Evolutionary conservation across 2,888 invertebrate species (phyloP).

Genomic region (Atrina japonica): DNA sequence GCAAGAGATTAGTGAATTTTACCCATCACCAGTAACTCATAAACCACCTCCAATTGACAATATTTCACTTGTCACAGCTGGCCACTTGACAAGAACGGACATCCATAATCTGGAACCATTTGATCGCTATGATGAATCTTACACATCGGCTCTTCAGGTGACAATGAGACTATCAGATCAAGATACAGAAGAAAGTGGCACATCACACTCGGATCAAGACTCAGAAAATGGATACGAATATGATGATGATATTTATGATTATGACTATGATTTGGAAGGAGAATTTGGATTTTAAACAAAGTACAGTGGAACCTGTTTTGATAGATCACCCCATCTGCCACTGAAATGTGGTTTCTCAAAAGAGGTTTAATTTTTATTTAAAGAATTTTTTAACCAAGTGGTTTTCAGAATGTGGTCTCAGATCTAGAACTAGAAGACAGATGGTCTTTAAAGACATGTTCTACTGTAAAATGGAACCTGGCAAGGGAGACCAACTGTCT

Average conservation of each 20-base stretch:
- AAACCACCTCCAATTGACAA: conserved; percentile 78
- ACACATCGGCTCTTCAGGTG: conserved; percentile 71
- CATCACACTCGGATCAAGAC: conserved; percentile 68
- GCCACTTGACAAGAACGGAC: conserved; percentile 58
- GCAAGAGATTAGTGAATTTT: conserved; percentile 69
- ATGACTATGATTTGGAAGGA: conserved; percentile 69
- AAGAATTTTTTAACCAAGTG: no score
- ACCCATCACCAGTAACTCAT: conserved; percentile 66
- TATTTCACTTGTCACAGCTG: conserved; percentile 72
- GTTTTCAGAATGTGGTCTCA: no score
- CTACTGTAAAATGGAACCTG: no score
- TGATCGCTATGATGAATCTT: conserved; percentile 72
- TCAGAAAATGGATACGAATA: conserved; percentile 77
- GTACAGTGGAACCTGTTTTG: neutral
- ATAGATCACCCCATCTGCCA: neutral
- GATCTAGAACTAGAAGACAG: no score
- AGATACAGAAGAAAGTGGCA: conserved; percentile 75
- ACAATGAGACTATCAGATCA: conserved; percentile 70
- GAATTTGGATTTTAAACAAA: conserved; percentile 62
- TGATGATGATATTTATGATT: conserved; percentile 78
- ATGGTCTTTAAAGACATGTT: no score
- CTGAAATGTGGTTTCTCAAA: neutral
- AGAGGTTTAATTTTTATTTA: no score
- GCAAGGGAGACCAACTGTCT: no score
- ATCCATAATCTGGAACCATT: conserved; percentile 64